These are phyloP conservation scores for Geotrupes spiniger DNA, from an alignment of 2,888 invertebrate genomes.

Conservation along the genomic window DNA sequence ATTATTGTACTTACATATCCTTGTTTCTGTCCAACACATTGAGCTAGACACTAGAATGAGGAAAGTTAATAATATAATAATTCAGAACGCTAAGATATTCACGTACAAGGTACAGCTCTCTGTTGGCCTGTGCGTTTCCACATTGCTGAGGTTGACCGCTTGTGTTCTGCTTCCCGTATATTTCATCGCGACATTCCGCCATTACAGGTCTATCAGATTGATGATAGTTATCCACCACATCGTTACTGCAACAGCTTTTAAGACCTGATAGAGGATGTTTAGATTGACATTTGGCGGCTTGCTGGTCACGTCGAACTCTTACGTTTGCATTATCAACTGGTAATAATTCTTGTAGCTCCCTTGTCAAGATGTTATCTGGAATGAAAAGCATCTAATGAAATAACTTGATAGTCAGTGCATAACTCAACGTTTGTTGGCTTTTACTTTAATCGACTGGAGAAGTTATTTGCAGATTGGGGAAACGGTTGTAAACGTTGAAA, in stretches of 20 bases:
- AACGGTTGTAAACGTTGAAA: too few relatives aligned
- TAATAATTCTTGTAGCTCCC: conserved; percentile 38
- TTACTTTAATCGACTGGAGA: too few relatives aligned
- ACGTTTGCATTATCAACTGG: conserved; percentile 16
- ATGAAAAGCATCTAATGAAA: too few relatives aligned
- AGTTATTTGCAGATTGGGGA: too few relatives aligned
- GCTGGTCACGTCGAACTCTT: conserved; percentile 38
- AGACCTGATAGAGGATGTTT: conserved; percentile 29
- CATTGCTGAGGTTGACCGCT: conserved; percentile 39
- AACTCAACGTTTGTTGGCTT: too few relatives aligned
- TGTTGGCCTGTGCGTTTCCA: conserved; percentile 26
- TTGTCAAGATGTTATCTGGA: conserved; percentile 40
- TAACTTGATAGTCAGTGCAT: too few relatives aligned
- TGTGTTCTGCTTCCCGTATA: conserved; percentile 34
- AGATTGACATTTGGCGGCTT: conserved; percentile 37
- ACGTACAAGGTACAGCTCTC: too few relatives aligned
- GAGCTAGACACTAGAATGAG: conserved; percentile 44
- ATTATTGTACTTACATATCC: conserved; percentile 46
- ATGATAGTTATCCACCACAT: conserved; percentile 34
- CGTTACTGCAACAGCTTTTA: conserved; percentile 42
- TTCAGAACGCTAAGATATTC: too few relatives aligned
- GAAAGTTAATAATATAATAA: conserved; percentile 11
- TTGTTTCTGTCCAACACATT: conserved; percentile 46
- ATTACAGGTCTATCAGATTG: conserved; percentile 38
- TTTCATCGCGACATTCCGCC: conserved; percentile 41